Percentiles rank a stretch among this genome's conserved stretches.
Evolutionary conservation across 2,888 invertebrate genomes (phyloP).

Genomic region (Meliscaeva auricollis): DNA sequence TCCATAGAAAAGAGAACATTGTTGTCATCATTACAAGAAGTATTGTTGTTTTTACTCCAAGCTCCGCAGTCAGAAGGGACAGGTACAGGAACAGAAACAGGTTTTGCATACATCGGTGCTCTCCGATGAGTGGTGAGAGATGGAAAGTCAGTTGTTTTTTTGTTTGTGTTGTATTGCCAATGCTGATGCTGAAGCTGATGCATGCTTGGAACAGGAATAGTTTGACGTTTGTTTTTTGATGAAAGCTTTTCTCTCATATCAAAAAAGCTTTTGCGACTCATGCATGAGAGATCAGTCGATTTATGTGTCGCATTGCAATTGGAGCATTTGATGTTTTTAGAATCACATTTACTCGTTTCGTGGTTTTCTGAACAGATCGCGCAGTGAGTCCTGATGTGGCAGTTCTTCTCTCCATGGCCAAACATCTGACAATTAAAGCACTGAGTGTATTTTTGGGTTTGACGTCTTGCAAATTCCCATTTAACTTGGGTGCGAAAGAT

Average conservation of each 20-base stretch:
- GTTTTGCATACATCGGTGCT: background rate
- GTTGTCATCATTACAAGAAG: background rate
- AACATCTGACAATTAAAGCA: slow-evolving; percentile 11
- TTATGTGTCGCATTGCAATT: slow-evolving; percentile 30
- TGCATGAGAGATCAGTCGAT: slow-evolving; percentile 11
- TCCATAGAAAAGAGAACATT: background rate
- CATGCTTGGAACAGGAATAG: too few species aligned
- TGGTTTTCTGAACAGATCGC: slow-evolving; percentile 4
- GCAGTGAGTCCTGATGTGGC: slow-evolving; percentile 15
- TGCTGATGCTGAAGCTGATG: too few species aligned
- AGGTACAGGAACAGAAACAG: background rate
- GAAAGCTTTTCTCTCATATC: background rate
- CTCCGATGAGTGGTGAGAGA: background rate
- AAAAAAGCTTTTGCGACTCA: background rate
- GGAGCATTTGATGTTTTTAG: slow-evolving; percentile 15
- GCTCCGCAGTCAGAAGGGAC: background rate
- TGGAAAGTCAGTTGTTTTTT: background rate
- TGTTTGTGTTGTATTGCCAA: too few species aligned
- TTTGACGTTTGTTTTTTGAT: too few species aligned
- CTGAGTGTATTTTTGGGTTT: background rate
- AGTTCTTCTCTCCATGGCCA: background rate
- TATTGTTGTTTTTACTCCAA: background rate
- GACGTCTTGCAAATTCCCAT: slow-evolving; percentile 14
- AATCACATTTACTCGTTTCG: slow-evolving; percentile 3
- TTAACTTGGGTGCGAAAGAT: slow-evolving; percentile 6